Percentiles rank a stretch among this genome's conserved stretches.
These are phyloP conservation scores for Hirudinaria manillensis DNA, from an alignment of 2,888 invertebrate genomes.

Conservation along the genomic window DNA sequence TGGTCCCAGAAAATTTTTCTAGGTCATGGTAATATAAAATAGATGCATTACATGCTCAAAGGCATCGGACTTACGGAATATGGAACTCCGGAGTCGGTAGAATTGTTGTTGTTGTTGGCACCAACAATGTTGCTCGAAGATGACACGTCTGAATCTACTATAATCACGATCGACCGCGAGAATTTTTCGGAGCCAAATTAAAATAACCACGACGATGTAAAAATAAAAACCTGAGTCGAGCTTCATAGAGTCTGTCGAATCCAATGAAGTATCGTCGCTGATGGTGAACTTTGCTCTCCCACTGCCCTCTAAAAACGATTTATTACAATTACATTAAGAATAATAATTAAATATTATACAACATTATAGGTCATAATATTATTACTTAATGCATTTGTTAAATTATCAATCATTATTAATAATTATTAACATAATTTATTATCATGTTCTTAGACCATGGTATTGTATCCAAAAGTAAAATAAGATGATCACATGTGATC, in stretches of 20 bases:
- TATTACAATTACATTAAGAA: background rate
- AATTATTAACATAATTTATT: too few species aligned
- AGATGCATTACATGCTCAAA: too few species aligned
- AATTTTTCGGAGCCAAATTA: background rate
- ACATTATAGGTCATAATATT: too few species aligned
- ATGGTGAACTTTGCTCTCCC: constrained; percentile 5
- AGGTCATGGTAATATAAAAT: too few species aligned
- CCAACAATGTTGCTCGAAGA: background rate
- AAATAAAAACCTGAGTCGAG: background rate
- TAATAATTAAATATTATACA: too few species aligned
- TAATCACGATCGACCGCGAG: background rate
- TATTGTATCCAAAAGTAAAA: too few species aligned
- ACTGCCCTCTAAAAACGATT: background rate
- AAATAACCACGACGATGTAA: background rate
- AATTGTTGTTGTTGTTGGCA: background rate
- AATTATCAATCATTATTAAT: too few species aligned
- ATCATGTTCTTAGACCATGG: too few species aligned
- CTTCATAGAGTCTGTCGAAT: background rate
- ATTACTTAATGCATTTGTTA: too few species aligned
- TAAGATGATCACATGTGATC: too few species aligned
- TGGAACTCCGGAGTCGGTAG: background rate
- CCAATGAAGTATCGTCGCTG: constrained; percentile 8
- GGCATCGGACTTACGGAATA: constrained; percentile 5
- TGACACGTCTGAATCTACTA: constrained; percentile 7
- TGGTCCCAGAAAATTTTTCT: too few species aligned